Evolutionary conservation across 1,140 invertebrate species (phyloP).

Genomic region (Olivierus martensii): DNA sequence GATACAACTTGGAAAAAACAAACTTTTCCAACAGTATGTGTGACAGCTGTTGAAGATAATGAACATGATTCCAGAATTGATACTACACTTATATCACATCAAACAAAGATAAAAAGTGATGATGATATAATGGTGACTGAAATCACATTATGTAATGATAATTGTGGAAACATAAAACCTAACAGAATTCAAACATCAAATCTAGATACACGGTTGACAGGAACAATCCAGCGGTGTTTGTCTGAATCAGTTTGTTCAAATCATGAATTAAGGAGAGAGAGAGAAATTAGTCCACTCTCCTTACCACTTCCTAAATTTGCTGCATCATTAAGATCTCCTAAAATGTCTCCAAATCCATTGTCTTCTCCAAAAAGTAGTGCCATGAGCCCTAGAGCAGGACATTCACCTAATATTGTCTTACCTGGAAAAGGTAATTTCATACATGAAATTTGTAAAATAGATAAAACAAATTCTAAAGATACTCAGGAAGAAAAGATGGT

Average conservation of each 20-base stretch:
- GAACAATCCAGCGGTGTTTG: no score
- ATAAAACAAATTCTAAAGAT: slow-evolving; percentile 8
- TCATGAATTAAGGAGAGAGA: slow-evolving; percentile 11
- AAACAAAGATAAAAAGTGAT: no score
- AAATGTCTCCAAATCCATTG: slow-evolving; percentile 19
- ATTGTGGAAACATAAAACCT: no score
- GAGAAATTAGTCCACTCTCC: slow-evolving; percentile 42
- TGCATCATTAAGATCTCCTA: slow-evolving; percentile 32
- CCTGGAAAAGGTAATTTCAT: neutral
- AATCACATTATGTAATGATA: no score
- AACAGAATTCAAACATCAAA: no score
- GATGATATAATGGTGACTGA: no score
- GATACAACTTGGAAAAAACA: no score
- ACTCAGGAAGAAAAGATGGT: slow-evolving; percentile 4
- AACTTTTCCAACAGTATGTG: no score
- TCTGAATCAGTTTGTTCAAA: neutral
- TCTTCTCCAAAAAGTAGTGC: slow-evolving; percentile 19
- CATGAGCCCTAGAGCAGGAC: slow-evolving; percentile 11
- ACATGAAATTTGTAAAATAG: slow-evolving; percentile 1
- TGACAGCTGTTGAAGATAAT: no score
- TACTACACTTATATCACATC: no score
- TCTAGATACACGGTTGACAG: no score
- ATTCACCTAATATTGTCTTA: slow-evolving; percentile 9
- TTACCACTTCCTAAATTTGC: slow-evolving; percentile 73
- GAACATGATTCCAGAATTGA: no score